Evolutionary conservation across 2,797 vertebrate species (phyloP).

Genomic region (Pseudochirops corinnae): DNA sequence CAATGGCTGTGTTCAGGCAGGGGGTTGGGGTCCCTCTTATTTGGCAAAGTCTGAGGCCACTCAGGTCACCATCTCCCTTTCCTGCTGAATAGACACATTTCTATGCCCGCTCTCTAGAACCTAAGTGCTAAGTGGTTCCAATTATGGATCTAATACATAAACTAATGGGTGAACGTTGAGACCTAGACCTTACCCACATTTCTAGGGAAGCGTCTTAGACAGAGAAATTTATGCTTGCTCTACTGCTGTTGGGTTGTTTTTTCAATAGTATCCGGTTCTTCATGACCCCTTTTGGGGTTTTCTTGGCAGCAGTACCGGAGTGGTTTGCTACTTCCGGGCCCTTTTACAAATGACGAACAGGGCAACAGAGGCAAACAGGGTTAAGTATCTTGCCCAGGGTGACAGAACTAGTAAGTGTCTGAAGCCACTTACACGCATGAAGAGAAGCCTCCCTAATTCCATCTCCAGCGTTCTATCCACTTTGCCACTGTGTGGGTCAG

Average conservation of each 20-base stretch:
- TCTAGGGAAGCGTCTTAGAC: slow-evolving; percentile 22
- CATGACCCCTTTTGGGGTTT: not conserved
- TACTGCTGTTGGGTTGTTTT: not conserved
- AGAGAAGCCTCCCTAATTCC: no score
- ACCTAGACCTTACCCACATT: not conserved
- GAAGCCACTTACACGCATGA: not conserved
- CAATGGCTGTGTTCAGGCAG: not conserved
- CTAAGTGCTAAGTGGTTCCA: not conserved
- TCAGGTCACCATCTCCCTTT: not conserved
- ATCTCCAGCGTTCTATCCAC: not conserved
- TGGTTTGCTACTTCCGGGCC: not conserved
- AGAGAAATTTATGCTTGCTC: slow-evolving; percentile 31
- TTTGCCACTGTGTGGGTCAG: no score
- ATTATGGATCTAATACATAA: not conserved
- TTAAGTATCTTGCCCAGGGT: not conserved
- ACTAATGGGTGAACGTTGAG: not conserved
- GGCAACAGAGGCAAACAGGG: not conserved
- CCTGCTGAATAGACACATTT: not conserved
- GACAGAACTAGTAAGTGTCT: not conserved
- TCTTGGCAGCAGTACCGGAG: not conserved
- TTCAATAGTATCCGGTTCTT: not conserved
- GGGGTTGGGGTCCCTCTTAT: not conserved
- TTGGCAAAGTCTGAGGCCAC: not conserved
- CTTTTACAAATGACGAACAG: not conserved
- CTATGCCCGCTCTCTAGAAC: not conserved